Evolutionary conservation across 2,113 vertebrate species (phyloP), one percentile per base, ranked within the genome.

Genomic region (Propithecus coquereli): DNA sequence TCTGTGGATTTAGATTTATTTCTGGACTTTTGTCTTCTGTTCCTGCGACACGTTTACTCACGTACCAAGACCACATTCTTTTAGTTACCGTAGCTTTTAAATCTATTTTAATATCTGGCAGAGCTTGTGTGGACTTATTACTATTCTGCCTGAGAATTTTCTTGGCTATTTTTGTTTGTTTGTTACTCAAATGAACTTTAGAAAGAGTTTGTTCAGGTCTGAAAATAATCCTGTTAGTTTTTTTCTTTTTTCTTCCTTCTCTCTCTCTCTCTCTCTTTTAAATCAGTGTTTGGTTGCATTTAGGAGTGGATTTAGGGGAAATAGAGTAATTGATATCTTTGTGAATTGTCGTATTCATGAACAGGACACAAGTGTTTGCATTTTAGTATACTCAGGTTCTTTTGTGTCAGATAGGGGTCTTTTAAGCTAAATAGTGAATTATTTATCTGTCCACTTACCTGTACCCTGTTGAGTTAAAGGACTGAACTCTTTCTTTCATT

Each of bases 161-260:
- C 76, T 66, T 57, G 45, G 13, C 47, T 43, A 6, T 54, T 97
- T 81, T 73, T 95, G 20, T 97, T 94, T 43, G 6, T 97, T 94
- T 45, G 6, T 65, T 81, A 81, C 95, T 32, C 23, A 87, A 43
- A 17, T 47, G 65, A 66, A 71, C 63, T 59, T 71, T 20, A 84
- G 83, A 81, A 18, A 74, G 23, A 9, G 8, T 71, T n/a, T 54
- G 50, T 89, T 25, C 43, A 23, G 52, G 30, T 47, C 59, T 87
- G 50, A 70, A 86, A 74, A 54, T 37, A 22, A 52, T 43, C 63
- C 40, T 47, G 10, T 30, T 8, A 30, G 8, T 34, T 61, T 43
- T 66, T 80, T 16, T 61, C 11, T 34, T 17, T 18, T 3, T 9
- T 6, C 32, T 6, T 23, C 63, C 43, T 37, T 6, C 30, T 77